Evolutionary conservation across 1,140 invertebrate species (phyloP).

Genomic region (Leptinotarsa defecta): DNA sequence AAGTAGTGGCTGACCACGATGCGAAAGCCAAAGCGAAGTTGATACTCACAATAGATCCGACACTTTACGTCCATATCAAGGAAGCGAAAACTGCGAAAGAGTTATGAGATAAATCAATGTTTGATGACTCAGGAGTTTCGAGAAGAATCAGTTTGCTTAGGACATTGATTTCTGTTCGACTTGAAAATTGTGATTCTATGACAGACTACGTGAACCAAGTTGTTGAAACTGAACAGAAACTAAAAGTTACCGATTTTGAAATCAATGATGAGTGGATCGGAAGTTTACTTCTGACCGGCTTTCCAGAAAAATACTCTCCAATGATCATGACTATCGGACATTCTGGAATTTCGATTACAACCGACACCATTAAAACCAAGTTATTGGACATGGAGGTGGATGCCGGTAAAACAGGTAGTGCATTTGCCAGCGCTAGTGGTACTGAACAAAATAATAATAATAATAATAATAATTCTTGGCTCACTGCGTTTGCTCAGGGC

Average conservation of each 20-base stretch:
- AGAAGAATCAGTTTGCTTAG: conserved; percentile 34
- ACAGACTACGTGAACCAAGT: conserved; percentile 39
- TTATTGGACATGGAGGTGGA: conserved; percentile 26
- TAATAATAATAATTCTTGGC: too few species aligned
- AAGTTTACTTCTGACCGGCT: conserved; percentile 49
- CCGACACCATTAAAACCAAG: conserved; percentile 40
- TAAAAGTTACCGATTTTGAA: conserved; percentile 40
- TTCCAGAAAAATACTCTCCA: conserved; percentile 49
- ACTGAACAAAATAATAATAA: too few species aligned
- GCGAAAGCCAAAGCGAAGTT: conserved; percentile 50
- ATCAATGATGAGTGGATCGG: conserved; percentile 53
- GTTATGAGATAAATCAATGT: conserved; percentile 46
- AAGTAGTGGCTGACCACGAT: conserved; percentile 33
- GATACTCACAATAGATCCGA: conserved; percentile 49
- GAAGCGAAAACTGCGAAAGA: conserved; percentile 40
- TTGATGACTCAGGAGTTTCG: conserved; percentile 32
- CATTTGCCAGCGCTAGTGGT: neutral
- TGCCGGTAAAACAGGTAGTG: conserved; percentile 21
- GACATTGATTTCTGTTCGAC: conserved; percentile 34
- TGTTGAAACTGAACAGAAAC: conserved; percentile 38
- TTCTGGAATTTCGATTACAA: conserved; percentile 35
- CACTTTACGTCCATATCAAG: conserved; percentile 51
- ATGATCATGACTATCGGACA: conserved; percentile 54
- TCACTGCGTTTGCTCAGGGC: too few species aligned
- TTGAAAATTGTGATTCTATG: conserved; percentile 42